Percentiles rank a stretch among this genome's conserved stretches.
These are phyloP conservation scores for Ficedula albicollis DNA, from an alignment of 2,797 vertebrate genomes.

Conservation along the genomic window DNA sequence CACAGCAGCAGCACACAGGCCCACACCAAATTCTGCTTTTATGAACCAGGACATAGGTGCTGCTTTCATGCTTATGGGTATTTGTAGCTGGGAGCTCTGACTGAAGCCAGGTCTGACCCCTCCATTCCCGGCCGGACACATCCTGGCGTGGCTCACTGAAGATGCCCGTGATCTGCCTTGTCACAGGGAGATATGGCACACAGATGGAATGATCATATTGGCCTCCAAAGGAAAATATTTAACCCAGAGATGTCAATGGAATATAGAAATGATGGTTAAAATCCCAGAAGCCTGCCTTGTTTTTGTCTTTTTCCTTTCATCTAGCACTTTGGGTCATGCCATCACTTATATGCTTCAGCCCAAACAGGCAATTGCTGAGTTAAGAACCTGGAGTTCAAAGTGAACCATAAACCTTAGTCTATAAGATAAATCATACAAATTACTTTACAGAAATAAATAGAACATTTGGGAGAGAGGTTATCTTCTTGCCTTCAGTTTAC, in stretches of 20 bases:
- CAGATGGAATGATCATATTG: constrained; percentile 43
- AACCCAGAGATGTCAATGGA: constrained; percentile 67
- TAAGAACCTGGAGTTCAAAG: constrained; percentile 78
- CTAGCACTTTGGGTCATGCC: constrained; percentile 70
- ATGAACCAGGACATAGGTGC: not conserved
- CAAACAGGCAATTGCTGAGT: constrained; percentile 72
- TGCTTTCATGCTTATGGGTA: not conserved
- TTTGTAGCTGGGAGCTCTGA: constrained; percentile 2
- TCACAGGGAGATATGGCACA: constrained; percentile 24
- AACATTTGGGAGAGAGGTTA: constrained; percentile 73
- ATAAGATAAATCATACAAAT: constrained; percentile 78
- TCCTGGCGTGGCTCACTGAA: not conserved
- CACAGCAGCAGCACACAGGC: not conserved
- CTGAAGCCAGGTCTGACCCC: constrained; percentile 17
- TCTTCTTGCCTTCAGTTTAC: constrained; percentile 73
- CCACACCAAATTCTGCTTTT: not conserved
- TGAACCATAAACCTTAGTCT: constrained; percentile 73
- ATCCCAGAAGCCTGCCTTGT: constrained; percentile 70
- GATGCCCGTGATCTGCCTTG: constrained; percentile 4
- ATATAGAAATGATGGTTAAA: constrained; percentile 67
- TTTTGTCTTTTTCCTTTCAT: constrained; percentile 74
- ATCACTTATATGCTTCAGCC: constrained; percentile 72
- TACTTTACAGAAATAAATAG: constrained; percentile 78
- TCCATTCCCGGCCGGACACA: not conserved
- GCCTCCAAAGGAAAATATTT: constrained; percentile 69